Base-by-base conservation (phyloP, 2,113 vertebrate species). In the Puntigrus tetrazona region DNA sequence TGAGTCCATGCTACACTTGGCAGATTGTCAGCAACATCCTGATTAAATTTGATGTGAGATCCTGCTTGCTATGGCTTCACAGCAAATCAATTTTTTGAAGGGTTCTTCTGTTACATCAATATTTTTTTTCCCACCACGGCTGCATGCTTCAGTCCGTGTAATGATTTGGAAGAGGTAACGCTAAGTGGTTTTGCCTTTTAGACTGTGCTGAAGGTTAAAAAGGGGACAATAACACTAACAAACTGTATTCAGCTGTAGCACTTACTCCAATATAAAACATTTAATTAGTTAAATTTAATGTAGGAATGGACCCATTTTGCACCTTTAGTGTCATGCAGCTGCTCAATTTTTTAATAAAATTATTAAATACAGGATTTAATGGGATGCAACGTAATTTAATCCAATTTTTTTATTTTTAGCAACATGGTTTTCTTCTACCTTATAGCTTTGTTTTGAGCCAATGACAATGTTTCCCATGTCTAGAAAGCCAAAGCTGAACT, bases 391-490 rank as follows among this genome's bases (percentile, higher is more conserved):
- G 59, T 29, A 14, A 61, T 14, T 29, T 29, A 63, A 63, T 27
- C 61, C 31, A 1, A 63, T 16, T 3, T 27, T 29, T n/a, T n/a
- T 0, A 13, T 3, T 31, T 36, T 74, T 8, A 74, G 13, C 7
- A 6, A 4, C 43, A 59, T 11, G 13, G 14, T 3, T 72, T 31
- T 27, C 4, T 20, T 22, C 11, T 90, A 98, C 97, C 96, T 97
- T 94, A 14, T 94, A 95, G 78, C 27, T 89, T 45, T 96, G 89
- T 45, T 59, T 55, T 20, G 93, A 94, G 27, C 93, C 91, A 22
- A 95, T 8, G 59, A 95, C 95, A 36, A 96, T 89, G 16, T 95
- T 92, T 3, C 93, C 93, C 22, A 97, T 88, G 36, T 96, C 91
- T 86, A 97, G 89, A 16, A 91, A 57, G 7, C 93, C 86, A 59